Percentiles rank a stretch among this genome's conserved stretches.
Evolutionary conservation across 2,888 invertebrate species (phyloP).

Genomic region (Nephrotoma flavescens): DNA sequence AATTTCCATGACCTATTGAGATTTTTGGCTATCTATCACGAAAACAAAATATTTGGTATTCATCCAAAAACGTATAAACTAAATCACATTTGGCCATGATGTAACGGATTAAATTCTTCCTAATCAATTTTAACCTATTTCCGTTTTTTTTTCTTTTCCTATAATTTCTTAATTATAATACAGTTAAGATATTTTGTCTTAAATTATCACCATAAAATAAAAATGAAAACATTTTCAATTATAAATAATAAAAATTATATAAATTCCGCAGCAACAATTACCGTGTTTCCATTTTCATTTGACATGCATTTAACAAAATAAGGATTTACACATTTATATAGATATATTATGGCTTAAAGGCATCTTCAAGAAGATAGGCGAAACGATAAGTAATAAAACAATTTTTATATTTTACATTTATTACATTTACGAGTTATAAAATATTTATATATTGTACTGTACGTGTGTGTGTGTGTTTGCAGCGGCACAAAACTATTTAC

Average conservation of each 20-base stretch:
- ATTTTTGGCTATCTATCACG: not conserved
- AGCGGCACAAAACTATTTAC: not conserved
- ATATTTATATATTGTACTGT: not conserved
- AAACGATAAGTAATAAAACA: not conserved
- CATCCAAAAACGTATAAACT: not conserved
- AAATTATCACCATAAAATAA: not conserved
- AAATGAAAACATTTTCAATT: not conserved
- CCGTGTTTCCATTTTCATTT: not conserved
- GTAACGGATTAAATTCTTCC: not conserved
- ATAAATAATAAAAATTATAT: not conserved
- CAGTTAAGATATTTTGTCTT: not conserved
- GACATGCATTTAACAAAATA: not conserved
- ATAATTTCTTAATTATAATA: not conserved
- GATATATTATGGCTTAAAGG: not conserved
- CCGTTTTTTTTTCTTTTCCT: not conserved
- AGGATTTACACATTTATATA: not conserved
- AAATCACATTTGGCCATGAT: not conserved
- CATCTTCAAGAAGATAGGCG: not conserved
- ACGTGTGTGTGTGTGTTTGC: not conserved
- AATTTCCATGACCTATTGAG: not conserved
- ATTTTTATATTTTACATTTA: not conserved
- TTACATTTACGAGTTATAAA: not conserved
- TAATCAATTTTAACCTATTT: not conserved
- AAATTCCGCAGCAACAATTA: not conserved
- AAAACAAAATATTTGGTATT: not conserved